phyloP scores from a whole-genome alignment of 1,140 invertebrate genomes.

The Hormaphis cornu region DNA sequence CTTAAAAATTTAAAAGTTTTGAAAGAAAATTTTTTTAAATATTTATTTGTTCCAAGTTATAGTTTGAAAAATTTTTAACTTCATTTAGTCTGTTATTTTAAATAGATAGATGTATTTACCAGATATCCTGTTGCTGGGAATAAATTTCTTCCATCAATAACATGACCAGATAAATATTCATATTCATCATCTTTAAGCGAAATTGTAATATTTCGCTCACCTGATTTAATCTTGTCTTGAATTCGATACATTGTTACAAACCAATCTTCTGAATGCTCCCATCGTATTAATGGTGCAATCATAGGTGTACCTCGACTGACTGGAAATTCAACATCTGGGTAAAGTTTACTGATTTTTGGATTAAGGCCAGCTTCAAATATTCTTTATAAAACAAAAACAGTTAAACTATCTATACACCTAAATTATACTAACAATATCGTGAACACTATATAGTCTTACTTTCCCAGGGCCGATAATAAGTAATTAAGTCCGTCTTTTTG shows the following conservation, averaged over 20 bases:
- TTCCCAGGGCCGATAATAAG: conserved; percentile 63
- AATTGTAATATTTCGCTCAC: conserved; percentile 53
- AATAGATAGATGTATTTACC: too few relatives aligned
- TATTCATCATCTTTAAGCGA: conserved; percentile 58
- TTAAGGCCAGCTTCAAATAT: conserved; percentile 37
- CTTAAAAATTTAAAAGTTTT: not conserved
- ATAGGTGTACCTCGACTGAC: conserved; percentile 68
- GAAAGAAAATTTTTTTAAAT: not conserved
- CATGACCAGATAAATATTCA: conserved; percentile 70
- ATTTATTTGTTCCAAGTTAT: not conserved
- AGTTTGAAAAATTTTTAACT: too few relatives aligned
- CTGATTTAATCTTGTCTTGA: conserved; percentile 53
- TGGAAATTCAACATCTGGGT: conserved; percentile 60
- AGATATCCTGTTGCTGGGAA: conserved; percentile 85
- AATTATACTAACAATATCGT: not conserved
- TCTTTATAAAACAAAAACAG: conserved; percentile 33
- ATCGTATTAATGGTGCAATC: conserved; percentile 66
- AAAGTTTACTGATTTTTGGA: conserved; percentile 44
- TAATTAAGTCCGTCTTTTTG: conserved; percentile 61
- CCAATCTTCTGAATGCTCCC: conserved; percentile 79
- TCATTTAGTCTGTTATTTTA: too few relatives aligned
- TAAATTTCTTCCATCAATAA: conserved; percentile 77
- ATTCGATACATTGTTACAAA: conserved; percentile 52
- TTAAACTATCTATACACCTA: too few relatives aligned
- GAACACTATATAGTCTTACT: conserved; percentile 42